phyloP scores from a whole-genome alignment of 2,888 invertebrate genomes.

The Drosophila pseudotakahashii region DNA sequence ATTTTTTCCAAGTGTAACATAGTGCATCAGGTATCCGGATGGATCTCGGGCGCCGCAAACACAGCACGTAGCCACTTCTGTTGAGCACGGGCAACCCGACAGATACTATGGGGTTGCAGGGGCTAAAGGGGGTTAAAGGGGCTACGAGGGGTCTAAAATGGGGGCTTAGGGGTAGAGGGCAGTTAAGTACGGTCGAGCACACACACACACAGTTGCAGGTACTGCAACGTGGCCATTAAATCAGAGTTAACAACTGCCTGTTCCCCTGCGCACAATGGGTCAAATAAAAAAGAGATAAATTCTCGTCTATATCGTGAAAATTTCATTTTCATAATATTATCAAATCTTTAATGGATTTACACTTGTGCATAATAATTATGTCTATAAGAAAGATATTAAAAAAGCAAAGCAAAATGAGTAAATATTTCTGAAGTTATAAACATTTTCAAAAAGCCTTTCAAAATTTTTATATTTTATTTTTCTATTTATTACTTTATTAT shows the following conservation, averaged over 20 bases:
- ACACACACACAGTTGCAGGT: slow-evolving; percentile 30
- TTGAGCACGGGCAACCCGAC: slow-evolving; percentile 37
- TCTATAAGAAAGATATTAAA: background rate
- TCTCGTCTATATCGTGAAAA: background rate
- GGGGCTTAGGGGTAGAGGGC: background rate
- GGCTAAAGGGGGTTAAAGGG: background rate
- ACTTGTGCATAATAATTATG: background rate
- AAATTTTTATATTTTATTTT: too few species aligned
- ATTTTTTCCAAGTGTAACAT: background rate
- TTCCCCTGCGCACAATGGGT: slow-evolving; percentile 50
- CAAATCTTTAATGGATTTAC: background rate
- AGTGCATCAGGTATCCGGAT: slow-evolving; percentile 45
- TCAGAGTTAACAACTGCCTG: slow-evolving; percentile 74
- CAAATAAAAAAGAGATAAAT: slow-evolving; percentile 5
- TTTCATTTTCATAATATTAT: background rate
- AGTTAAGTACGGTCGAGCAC: slow-evolving; percentile 5
- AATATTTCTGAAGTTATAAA: too few species aligned
- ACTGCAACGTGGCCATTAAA: slow-evolving; percentile 69
- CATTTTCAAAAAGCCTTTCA: too few species aligned
- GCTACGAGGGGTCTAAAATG: too few species aligned
- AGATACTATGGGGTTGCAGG: slow-evolving; percentile 8
- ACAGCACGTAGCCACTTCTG: slow-evolving; percentile 75
- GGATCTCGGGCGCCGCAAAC: slow-evolving; percentile 49
- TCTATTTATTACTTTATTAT: too few species aligned
- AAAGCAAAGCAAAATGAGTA: background rate